Evolutionary conservation across 2,888 invertebrate genomes (phyloP).

Genomic region (Cryptocheilus praepositus): DNA sequence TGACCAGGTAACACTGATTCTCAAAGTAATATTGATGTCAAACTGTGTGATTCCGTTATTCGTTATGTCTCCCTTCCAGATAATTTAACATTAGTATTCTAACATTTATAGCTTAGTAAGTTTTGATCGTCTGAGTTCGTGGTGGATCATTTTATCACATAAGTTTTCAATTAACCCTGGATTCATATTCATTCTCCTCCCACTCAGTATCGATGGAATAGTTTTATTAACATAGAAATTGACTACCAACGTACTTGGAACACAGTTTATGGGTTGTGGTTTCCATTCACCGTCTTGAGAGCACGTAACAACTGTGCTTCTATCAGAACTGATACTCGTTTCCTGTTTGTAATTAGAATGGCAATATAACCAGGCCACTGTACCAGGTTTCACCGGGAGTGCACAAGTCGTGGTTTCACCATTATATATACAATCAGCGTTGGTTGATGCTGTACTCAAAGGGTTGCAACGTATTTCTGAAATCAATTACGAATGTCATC

Average conservation of each 20-base stretch:
- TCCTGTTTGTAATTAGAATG: conserved; percentile 61
- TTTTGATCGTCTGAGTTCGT: conserved; percentile 21
- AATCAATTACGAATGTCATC: conserved; percentile 30
- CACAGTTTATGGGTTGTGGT: conserved; percentile 66
- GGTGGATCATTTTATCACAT: conserved; percentile 49
- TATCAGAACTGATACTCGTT: conserved; percentile 35
- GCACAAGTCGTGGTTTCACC: conserved; percentile 56
- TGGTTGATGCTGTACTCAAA: conserved; percentile 55
- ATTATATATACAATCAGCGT: conserved; percentile 52
- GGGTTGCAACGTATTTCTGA: conserved; percentile 63
- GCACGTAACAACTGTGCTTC: conserved; percentile 57
- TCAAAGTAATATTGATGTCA: neutral
- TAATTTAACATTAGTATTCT: conserved; percentile 19
- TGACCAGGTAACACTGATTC: neutral
- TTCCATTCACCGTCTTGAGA: conserved; percentile 65
- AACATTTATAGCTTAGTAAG: conserved; percentile 47
- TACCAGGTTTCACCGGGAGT: conserved; percentile 51
- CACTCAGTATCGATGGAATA: conserved; percentile 30
- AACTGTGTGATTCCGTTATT: neutral
- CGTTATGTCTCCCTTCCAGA: neutral
- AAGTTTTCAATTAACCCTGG: conserved; percentile 45
- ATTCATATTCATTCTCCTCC: conserved; percentile 25
- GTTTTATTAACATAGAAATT: conserved; percentile 53
- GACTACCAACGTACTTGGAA: conserved; percentile 67
- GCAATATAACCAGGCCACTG: conserved; percentile 59